phyloP scores from a whole-genome alignment of 1,140 invertebrate genomes.

The Armadillidium nasatum region DNA sequence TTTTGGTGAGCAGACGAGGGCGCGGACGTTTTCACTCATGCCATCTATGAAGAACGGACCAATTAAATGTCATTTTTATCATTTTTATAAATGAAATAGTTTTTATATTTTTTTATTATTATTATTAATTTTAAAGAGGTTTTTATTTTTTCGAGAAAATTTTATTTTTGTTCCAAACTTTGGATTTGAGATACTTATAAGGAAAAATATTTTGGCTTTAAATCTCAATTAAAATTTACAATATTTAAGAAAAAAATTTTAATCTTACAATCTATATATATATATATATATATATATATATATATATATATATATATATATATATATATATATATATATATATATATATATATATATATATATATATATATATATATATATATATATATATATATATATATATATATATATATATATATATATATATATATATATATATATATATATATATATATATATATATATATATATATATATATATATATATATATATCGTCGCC shows the following conservation, averaged over 20 bases:
- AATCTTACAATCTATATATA: too few relatives aligned
- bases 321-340: constrained; percentile 6
- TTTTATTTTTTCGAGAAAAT: too few relatives aligned
- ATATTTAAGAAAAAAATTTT: too few relatives aligned
- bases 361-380: constrained; percentile 6
- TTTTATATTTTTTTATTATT: not conserved
- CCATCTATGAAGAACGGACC: not conserved
- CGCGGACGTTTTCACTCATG: not conserved
- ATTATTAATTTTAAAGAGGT: not conserved
- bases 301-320: constrained; percentile 2
- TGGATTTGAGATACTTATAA: too few relatives aligned
- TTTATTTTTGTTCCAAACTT: too few relatives aligned
- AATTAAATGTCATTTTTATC: not conserved
- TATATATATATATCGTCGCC: not conserved
- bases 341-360: constrained; percentile 6
- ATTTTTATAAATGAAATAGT: not conserved
- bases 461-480: constrained; percentile 15
- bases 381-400: constrained; percentile 6
- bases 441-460: constrained; percentile 11
- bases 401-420: constrained; percentile 3
- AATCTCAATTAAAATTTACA: too few relatives aligned
- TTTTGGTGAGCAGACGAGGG: not conserved
- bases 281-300: too few relatives aligned
- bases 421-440: not conserved
- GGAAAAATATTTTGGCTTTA: too few relatives aligned